These are phyloP conservation scores for Apogon hyalosoma DNA, from an alignment of 2,797 vertebrate genomes.

Conservation along the genomic window DNA sequence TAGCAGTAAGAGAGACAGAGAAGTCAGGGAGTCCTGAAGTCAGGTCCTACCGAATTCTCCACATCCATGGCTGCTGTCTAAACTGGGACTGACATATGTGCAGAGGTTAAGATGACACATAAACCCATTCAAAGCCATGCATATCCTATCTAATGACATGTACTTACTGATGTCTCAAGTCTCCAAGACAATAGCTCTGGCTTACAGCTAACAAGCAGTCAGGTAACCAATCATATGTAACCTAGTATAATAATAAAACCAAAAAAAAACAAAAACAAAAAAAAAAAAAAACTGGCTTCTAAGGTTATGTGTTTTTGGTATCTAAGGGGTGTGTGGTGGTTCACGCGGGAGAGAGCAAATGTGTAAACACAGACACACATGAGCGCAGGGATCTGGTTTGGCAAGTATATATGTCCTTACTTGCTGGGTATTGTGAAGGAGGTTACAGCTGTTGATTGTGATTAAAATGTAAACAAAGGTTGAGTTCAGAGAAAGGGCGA, in stretches of 20 bases:
- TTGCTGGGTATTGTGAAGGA: slow-evolving; percentile 82
- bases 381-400: slow-evolving; percentile 83
- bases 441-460: slow-evolving; percentile 85
- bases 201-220: slow-evolving; percentile 52
- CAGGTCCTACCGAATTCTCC: slow-evolving; percentile 47
- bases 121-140: slow-evolving; percentile 65
- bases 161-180: slow-evolving; percentile 51
- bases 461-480: slow-evolving; percentile 85
- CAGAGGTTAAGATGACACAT: slow-evolving; percentile 72
- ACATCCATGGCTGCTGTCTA: slow-evolving; percentile 56
- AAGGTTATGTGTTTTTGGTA: slow-evolving; percentile 64
- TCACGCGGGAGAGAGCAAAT: slow-evolving; percentile 65
- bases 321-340: slow-evolving; percentile 68
- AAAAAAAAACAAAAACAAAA: slow-evolving; percentile 35
- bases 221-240: slow-evolving; percentile 51
- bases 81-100: slow-evolving; percentile 58
- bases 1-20: neutral
- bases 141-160: slow-evolving; percentile 61
- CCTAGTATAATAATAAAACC: slow-evolving; percentile 33
- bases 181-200: slow-evolving; percentile 44
- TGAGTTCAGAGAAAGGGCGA: slow-evolving; percentile 78
- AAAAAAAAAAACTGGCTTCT: slow-evolving; percentile 33
- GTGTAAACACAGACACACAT: slow-evolving; percentile 79
- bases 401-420: slow-evolving; percentile 84
- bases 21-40: slow-evolving; percentile 30